Percentiles rank a stretch among this genome's conserved stretches.
phyloP scores from a whole-genome alignment of 2,113 vertebrate species.

The Myotis davidii region DNA sequence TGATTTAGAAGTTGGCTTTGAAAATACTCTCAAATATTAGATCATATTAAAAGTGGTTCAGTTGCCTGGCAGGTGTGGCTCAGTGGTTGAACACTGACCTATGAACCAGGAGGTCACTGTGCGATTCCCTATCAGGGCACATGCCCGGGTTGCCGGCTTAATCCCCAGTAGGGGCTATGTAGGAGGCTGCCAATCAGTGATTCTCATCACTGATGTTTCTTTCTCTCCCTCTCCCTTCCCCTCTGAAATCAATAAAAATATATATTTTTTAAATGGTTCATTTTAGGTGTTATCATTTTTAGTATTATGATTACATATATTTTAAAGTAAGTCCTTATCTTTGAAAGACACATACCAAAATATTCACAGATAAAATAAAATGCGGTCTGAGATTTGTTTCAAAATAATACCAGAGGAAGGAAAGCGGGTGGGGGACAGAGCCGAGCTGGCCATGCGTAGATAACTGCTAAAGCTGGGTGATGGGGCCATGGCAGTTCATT shows the following conservation, averaged over 20 bases:
- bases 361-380: conserved; percentile 45
- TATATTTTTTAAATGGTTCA: too few relatives aligned
- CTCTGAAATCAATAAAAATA: too few relatives aligned
- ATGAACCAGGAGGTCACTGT: too few relatives aligned
- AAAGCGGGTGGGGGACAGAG: not conserved
- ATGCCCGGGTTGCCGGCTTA: too few relatives aligned
- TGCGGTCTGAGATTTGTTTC: not conserved
- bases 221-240: too few relatives aligned
- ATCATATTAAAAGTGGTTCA: not conserved
- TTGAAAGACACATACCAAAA: conserved; percentile 43
- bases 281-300: not conserved
- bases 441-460: not conserved
- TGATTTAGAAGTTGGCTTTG: not conserved
- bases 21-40: conserved; percentile 17
- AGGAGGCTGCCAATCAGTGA: too few relatives aligned
- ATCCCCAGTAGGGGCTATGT: too few relatives aligned
- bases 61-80: not conserved
- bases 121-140: too few relatives aligned
- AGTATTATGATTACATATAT: not conserved
- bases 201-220: too few relatives aligned
- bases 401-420: not conserved
- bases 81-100: too few relatives aligned
- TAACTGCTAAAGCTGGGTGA: not conserved
- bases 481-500: not conserved
- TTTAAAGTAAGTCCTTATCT: not conserved